phyloP scores from a whole-genome alignment of 2,113 vertebrate genomes.

The Pionites leucogaster region DNA sequence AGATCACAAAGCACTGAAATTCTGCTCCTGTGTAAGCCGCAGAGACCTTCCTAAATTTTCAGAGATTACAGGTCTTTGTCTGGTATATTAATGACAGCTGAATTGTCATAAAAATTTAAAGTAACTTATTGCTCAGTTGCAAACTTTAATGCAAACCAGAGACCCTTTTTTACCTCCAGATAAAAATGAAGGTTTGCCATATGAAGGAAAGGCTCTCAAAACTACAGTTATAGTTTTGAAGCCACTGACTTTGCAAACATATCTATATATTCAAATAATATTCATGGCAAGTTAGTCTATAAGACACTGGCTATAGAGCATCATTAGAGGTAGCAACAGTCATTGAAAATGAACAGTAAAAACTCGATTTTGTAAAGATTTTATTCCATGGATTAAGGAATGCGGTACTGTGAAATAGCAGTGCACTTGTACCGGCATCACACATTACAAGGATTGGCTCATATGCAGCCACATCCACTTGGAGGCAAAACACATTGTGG shows the following conservation, averaged over 20 bases:
- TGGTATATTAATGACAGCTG: background rate
- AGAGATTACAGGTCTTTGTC: background rate
- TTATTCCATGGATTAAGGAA: background rate
- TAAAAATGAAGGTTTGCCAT: background rate
- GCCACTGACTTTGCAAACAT: background rate
- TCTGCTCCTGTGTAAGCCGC: background rate
- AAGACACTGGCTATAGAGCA: background rate
- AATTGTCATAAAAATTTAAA: background rate
- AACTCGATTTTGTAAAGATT: background rate
- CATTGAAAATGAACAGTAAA: background rate
- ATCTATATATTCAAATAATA: background rate
- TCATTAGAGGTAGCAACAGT: background rate
- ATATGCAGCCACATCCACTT: background rate
- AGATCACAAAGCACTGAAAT: background rate
- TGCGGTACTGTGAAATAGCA: background rate
- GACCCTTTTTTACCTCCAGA: background rate
- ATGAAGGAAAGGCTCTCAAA: background rate
- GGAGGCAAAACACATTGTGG: background rate
- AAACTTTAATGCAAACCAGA: background rate
- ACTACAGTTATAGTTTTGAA: background rate
- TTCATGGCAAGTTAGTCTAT: background rate
- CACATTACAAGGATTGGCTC: background rate
- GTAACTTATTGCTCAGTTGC: background rate
- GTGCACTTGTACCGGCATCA: background rate
- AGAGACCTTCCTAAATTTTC: background rate